Conservation (phyloP, 1,140 invertebrate genomes). For the Parapsyche elsis region DNA sequence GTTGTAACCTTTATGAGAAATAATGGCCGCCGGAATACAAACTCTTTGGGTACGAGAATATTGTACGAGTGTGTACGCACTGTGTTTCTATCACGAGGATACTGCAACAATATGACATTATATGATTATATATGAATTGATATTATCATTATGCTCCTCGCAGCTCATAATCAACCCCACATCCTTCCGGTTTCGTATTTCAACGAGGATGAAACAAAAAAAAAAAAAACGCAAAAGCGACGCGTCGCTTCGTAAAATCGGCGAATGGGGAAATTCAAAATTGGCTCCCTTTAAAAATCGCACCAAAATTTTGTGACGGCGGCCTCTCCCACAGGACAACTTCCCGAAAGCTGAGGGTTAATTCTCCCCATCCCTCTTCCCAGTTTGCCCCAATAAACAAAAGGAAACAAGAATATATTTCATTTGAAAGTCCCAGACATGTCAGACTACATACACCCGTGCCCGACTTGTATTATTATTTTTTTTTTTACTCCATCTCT, state of each 20-base stretch:
- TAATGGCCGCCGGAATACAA: too few relatives aligned
- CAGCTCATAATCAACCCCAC: too few relatives aligned
- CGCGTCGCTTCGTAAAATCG: neutral
- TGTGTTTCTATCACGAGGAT: too few relatives aligned
- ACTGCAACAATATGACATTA: too few relatives aligned
- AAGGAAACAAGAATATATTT: slow-evolving; percentile 41
- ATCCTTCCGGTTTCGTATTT: too few relatives aligned
- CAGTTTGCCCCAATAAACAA: slow-evolving; percentile 20
- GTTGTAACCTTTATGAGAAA: too few relatives aligned
- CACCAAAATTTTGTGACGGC: neutral
- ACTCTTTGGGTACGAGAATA: too few relatives aligned
- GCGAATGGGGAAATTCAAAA: slow-evolving; percentile 14
- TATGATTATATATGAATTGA: too few relatives aligned
- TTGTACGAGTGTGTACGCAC: too few relatives aligned
- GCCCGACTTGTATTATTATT: neutral
- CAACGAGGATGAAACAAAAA: too few relatives aligned
- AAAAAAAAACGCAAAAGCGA: neutral
- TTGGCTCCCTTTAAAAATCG: slow-evolving; percentile 27
- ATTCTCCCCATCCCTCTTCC: slow-evolving; percentile 20
- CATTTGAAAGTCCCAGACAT: slow-evolving; percentile 22
- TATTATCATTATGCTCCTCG: too few relatives aligned
- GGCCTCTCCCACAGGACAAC: slow-evolving; percentile 11
- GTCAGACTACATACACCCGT: neutral
- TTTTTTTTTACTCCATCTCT: neutral
- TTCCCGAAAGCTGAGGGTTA: slow-evolving; percentile 35